Percentiles rank a stretch among this genome's conserved stretches.
Conservation (phyloP, 2,888 invertebrate species). For the Vesta saturnalis region DNA sequence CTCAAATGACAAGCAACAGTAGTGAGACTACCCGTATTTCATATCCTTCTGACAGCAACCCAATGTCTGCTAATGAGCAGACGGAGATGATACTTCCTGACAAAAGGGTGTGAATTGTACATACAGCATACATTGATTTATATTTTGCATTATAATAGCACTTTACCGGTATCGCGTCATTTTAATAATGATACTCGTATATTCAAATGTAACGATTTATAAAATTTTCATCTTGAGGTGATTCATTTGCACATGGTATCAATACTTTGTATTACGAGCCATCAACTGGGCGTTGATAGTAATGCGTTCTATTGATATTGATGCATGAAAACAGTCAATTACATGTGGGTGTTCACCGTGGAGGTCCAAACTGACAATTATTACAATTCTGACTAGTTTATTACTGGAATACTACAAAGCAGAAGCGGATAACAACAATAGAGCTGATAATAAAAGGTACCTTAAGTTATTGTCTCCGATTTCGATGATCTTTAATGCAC, state of each 20-base stretch:
- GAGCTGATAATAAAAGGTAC: constrained; percentile 53
- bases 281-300: constrained; percentile 19
- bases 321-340: neutral
- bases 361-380: constrained; percentile 49
- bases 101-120: constrained; percentile 18
- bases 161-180: constrained; percentile 47
- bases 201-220: constrained; percentile 50
- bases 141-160: constrained; percentile 52
- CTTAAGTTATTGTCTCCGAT: constrained; percentile 46
- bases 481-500: constrained; percentile 16
- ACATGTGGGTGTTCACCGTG: constrained; percentile 35
- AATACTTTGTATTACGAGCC: neutral
- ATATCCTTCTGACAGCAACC: constrained; percentile 42
- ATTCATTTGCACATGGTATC: constrained; percentile 11
- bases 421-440: constrained; percentile 54
- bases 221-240: constrained; percentile 48
- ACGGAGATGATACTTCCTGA: constrained; percentile 43
- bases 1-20: constrained; percentile 41
- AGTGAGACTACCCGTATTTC: constrained; percentile 48
- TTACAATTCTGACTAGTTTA: constrained; percentile 55
- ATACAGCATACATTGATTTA: constrained; percentile 46
- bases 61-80: constrained; percentile 43
- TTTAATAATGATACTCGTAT: constrained; percentile 44
- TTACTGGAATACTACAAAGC: constrained; percentile 50
- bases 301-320: neutral